These are phyloP conservation scores for Melanophora roralis DNA, from an alignment of 2,888 invertebrate species.

Conservation along the genomic window DNA sequence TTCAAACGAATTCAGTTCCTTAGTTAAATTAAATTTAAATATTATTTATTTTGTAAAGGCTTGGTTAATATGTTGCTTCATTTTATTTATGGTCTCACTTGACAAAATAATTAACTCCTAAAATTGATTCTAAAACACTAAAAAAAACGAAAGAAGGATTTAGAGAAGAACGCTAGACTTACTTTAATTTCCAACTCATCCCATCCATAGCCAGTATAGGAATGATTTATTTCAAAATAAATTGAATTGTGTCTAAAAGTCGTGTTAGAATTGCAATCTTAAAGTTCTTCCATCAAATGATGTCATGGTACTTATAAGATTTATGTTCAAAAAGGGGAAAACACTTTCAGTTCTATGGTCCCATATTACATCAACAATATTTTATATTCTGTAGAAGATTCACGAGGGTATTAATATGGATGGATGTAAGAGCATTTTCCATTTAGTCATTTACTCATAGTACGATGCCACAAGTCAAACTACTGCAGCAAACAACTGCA, in stretches of 20 bases:
- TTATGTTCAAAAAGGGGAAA: conserved; percentile 22
- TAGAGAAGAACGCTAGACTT: no score
- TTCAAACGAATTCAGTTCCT: no score
- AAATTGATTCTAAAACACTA: no score
- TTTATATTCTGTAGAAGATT: neutral
- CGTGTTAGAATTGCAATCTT: neutral
- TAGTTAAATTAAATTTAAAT: no score
- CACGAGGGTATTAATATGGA: neutral
- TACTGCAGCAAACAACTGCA: neutral
- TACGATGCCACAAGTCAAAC: conserved; percentile 39
- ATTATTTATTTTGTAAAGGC: no score
- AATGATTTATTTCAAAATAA: no score
- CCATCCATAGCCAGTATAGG: no score
- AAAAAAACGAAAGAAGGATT: no score
- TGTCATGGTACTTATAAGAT: conserved; percentile 43
- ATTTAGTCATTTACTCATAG: conserved; percentile 41
- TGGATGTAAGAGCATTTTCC: conserved; percentile 8
- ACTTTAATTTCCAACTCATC: no score
- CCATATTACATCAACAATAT: conserved; percentile 31
- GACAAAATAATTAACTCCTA: no score
- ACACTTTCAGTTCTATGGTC: conserved; percentile 13
- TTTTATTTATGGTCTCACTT: no score
- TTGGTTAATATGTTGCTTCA: no score
- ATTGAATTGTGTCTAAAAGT: neutral
- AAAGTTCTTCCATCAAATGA: neutral